Conservation (phyloP, 2,888 invertebrate species). For the Nymphalis polychloros region DNA sequence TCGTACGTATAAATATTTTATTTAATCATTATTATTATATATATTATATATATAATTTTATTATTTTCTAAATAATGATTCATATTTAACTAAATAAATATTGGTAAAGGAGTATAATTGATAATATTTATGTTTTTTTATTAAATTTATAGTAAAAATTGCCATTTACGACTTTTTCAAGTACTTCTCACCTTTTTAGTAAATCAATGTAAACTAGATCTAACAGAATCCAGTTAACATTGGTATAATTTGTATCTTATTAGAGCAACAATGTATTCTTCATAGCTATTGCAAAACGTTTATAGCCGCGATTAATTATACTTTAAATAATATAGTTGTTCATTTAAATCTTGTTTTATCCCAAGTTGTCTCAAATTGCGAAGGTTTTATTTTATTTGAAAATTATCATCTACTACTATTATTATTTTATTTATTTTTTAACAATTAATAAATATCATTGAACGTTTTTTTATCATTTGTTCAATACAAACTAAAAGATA, state of each 20-base stretch:
- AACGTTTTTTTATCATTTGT: no score
- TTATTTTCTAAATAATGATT: neutral
- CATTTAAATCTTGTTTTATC: no score
- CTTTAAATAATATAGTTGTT: no score
- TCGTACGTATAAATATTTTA: conserved; percentile 59
- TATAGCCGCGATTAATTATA: no score
- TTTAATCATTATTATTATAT: conserved; percentile 14
- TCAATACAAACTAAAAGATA: no score
- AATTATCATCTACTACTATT: no score
- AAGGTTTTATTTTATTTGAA: no score
- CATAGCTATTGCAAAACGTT: neutral
- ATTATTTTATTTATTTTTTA: no score
- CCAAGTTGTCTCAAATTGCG: no score
- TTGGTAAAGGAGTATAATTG: neutral
- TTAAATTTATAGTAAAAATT: neutral
- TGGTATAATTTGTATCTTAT: neutral
- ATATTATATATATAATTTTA: no score
- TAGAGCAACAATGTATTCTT: neutral
- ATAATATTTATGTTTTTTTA: no score
- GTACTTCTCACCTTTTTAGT: neutral
- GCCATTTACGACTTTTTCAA: neutral
- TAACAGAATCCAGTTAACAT: conserved; percentile 2
- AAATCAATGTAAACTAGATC: conserved; percentile 2
- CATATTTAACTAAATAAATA: neutral
- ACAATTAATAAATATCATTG: no score